Evolutionary conservation across 2,888 invertebrate genomes (phyloP), one percentile per base, ranked within the genome.

Genomic region (Tinea semifulvella): DNA sequence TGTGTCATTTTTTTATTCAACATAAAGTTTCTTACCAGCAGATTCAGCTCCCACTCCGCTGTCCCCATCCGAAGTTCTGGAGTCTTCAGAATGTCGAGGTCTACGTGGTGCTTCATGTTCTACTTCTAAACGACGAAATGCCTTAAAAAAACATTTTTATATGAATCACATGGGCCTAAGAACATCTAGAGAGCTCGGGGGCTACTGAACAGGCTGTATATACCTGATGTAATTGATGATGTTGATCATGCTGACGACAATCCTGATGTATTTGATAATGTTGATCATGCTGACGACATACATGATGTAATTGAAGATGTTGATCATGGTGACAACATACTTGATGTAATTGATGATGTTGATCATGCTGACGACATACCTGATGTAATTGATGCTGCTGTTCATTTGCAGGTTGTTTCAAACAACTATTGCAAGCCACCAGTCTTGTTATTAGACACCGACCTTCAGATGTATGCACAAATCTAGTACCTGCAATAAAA

Each of bases 401-500:
- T 1, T 26, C 60, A 47, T 3, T 46, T 46, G n/a, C 75, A 76
- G 69, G 66, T 56, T 68, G 68, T 0, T 61, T 52, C 36, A 97
- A 75, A 64, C 98, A 99, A 18, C 88, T 86, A 0, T 95, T 92
- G 64, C 99, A 99, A 0, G 97, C 93, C 49, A 98, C 92, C 45
- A 98, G 70, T 7, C 98, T 85, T 0, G 97, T 98, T 43, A 99
- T 94, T 27, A 99, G 82, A 65, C 97, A 92, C 56, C 94, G 88
- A 0, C 98, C 98, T 56, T 97, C 96, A 0, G 96, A 96, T 0
- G 98, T 98, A 68, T 99, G 98, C 2, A 97, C 96, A 74, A 99
- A 99, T 28, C 98, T 86, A 0, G 97, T 97, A 14, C 98, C 98
- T 83, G 56, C 0, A 18, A 22, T 48, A n/a, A n/a, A n/a, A n/a